Percentiles rank a stretch among this genome's conserved stretches.
These are phyloP conservation scores for Galendromus occidentalis DNA, from an alignment of 1,140 invertebrate genomes.

Conservation along the genomic window DNA sequence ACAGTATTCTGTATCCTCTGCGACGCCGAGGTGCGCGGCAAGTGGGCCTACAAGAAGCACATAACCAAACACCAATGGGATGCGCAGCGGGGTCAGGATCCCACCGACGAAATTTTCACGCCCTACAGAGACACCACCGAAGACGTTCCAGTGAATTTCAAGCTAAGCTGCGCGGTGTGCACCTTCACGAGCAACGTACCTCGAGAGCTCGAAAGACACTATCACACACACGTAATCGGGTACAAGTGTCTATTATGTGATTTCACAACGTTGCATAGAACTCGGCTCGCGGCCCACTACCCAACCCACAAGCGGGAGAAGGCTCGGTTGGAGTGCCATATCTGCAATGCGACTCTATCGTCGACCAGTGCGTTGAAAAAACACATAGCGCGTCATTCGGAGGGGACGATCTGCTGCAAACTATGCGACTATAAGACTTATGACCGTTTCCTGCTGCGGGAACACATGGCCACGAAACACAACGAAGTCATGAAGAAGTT, in stretches of 20 bases:
- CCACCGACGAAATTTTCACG: neutral
- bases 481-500: slow-evolving; percentile 2
- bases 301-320: neutral
- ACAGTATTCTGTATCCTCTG: neutral
- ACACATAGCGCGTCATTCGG: neutral
- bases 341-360: neutral
- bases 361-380: neutral
- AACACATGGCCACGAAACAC: neutral
- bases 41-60: slow-evolving; percentile 1
- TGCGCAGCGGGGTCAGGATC: neutral
- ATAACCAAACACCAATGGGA: neutral
- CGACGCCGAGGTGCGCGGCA: neutral
- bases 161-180: neutral
- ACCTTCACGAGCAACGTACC: neutral
- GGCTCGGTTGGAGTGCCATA: neutral
- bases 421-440: neutral
- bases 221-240: neutral
- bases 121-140: neutral
- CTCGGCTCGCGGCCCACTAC: neutral
- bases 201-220: neutral
- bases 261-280: neutral
- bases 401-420: slow-evolving; percentile 4
- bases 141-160: neutral
- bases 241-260: neutral
- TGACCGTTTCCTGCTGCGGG: neutral